Evolutionary conservation across 1,140 invertebrate species (phyloP).

Genomic region (Coptotermes formosanus): DNA sequence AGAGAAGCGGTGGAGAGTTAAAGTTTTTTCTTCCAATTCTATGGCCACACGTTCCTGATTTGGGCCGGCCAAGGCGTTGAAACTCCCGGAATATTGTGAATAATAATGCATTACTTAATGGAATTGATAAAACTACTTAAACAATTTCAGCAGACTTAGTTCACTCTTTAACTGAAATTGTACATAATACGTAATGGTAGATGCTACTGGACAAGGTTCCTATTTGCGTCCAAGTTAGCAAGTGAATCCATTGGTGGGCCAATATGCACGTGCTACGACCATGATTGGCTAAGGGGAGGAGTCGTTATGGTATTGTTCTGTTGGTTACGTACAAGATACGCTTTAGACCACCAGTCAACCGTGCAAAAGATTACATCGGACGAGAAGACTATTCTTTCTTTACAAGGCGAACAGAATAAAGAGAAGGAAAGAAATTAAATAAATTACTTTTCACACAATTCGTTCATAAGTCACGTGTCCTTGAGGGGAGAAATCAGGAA

Average conservation of each 20-base stretch:
- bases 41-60: too few species aligned
- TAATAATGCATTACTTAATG: too few species aligned
- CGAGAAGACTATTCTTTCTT: background rate
- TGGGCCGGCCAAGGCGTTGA: too few species aligned
- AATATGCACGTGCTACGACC: background rate
- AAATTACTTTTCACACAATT: background rate
- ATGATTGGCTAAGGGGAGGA: constrained; percentile 1
- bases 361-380: background rate
- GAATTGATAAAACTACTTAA: too few species aligned
- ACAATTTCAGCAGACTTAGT: background rate
- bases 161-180: background rate
- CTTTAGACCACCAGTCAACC: background rate
- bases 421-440: background rate
- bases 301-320: background rate
- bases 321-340: background rate
- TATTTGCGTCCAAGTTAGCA: constrained; percentile 7
- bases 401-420: background rate
- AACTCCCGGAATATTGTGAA: too few species aligned
- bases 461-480: background rate
- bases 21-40: too few species aligned
- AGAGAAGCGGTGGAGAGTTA: too few species aligned
- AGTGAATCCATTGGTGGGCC: background rate
- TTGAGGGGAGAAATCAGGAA: background rate
- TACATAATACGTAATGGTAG: background rate
- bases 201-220: constrained; percentile 4